A percentile compares a stretch with the other conserved stretches of the same genome.
phyloP scores from a whole-genome alignment of 2,113 vertebrate species.

The Tragelaphus strepsiceros region DNA sequence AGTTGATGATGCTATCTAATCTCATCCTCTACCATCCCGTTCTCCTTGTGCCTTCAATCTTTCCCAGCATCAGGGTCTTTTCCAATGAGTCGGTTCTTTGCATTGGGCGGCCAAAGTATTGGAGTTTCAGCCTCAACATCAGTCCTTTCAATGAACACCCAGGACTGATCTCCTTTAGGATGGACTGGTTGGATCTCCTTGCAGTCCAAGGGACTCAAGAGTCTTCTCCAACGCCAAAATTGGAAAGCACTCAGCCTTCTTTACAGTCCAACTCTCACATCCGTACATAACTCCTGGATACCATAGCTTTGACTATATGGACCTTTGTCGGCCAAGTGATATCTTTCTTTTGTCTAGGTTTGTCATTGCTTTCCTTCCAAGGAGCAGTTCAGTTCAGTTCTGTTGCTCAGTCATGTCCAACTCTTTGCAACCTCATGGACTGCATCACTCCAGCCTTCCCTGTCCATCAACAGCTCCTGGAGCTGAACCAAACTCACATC shows the following conservation, averaged over 20 bases:
- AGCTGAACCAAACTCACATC: background rate
- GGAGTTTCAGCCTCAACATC: background rate
- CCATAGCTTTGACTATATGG: background rate
- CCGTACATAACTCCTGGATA: background rate
- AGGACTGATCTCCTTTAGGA: background rate
- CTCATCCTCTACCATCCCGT: background rate
- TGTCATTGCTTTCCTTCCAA: background rate
- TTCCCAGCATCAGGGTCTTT: background rate
- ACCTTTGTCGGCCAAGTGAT: background rate
- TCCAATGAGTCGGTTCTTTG: background rate
- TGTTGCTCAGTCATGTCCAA: fast-evolving
- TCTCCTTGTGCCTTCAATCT: background rate
- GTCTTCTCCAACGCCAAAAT: background rate
- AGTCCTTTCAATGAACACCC: background rate
- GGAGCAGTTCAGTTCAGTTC: background rate
- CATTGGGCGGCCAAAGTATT: background rate
- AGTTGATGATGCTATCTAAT: background rate
- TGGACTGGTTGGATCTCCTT: background rate
- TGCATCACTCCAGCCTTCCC: background rate
- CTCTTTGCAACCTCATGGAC: background rate
- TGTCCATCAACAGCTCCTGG: background rate
- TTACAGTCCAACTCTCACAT: background rate
- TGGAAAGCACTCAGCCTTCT: background rate
- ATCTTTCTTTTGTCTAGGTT: background rate
- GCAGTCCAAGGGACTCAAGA: background rate